Evolutionary conservation across 2,888 invertebrate species (phyloP), one percentile per base, ranked within the genome.

Genomic region (Cremastinae sp.): DNA sequence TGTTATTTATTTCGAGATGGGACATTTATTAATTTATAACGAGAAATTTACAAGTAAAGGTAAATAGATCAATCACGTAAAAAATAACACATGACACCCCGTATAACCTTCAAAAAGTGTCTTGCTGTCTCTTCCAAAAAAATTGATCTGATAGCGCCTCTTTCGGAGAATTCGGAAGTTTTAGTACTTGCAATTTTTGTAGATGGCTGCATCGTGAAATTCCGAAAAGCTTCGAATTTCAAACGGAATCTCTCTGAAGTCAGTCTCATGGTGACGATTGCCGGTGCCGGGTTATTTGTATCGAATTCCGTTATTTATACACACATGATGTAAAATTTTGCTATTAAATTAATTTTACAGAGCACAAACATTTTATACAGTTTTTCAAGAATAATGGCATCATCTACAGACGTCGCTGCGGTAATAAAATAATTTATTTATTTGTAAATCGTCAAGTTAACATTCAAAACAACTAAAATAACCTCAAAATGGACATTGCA

Each of bases 361-460:
- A 28, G 28, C 28, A 28, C 5, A 55, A 55, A 47, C 3, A 28
- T 14, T 70, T 41, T 53, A 68, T n/a, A 35, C 16, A 10, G 56
- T 58, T 55, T 28, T 55, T 45, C 9, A 2, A 16, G 39, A 55
- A 84, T 20, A 35, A 89, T 88, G 88, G 82, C 87, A 66, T 79
- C 85, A 71, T 84, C 87, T 0, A 80, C 84, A 64, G 88, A 88
- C 69, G 84, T 88, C 77, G 85, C 84, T 69, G 85, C 86, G 85
- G 89, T 89, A 86, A 75, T 18, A n/a, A 51, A 71, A 68, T 47
- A 18, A 70, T 65, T 2, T 61, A 62, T 49, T 20, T 43, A 35
- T 55, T 51, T 53, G 37, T 41, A 12, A 39, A 61, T 14, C 37
- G n/a, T 58, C n/a, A 47, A 22, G 28, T 47, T 59, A 70, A 71